phyloP scores from a whole-genome alignment of 2,113 vertebrate species.

The Tautogolabrus adspersus region DNA sequence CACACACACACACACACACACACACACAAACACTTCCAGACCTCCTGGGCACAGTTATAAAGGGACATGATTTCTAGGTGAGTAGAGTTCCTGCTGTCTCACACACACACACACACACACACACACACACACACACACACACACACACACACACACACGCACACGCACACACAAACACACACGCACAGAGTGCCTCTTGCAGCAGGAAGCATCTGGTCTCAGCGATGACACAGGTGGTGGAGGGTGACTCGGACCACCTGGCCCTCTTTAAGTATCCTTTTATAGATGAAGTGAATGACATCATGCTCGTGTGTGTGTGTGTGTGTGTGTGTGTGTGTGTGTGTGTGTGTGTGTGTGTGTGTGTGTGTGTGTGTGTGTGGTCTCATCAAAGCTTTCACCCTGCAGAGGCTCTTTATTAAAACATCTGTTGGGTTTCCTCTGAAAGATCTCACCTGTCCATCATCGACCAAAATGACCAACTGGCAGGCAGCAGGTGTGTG shows the following conservation, averaged over 20 bases:
- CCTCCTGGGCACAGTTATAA: constrained; percentile 21
- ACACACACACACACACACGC: background rate
- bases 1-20: too few species aligned
- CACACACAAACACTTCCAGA: background rate
- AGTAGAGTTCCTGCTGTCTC: constrained; percentile 14
- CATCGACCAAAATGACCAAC: constrained; percentile 1
- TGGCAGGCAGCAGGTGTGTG: background rate
- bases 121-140: constrained; percentile 10
- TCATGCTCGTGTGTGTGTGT: background rate
- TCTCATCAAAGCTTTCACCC: constrained; percentile 42
- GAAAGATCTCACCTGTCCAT: constrained; percentile 40
- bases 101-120: background rate
- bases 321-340: constrained; percentile 25
- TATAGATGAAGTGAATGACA: constrained; percentile 54
- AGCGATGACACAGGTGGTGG: constrained; percentile 58
- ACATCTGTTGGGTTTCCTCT: constrained; percentile 55
- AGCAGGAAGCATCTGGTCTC: constrained; percentile 61
- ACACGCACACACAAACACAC: constrained; percentile 15
- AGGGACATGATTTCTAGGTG: constrained; percentile 26
- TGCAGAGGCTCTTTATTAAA: constrained; percentile 62
- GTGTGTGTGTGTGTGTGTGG: constrained; percentile 18
- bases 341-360: constrained; percentile 2
- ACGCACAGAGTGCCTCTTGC: background rate
- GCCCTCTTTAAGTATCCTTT: constrained; percentile 51
- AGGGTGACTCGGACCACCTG: constrained; percentile 67